phyloP scores from a whole-genome alignment of 1,140 invertebrate genomes.

The Drosophila malerkotliana region DNA sequence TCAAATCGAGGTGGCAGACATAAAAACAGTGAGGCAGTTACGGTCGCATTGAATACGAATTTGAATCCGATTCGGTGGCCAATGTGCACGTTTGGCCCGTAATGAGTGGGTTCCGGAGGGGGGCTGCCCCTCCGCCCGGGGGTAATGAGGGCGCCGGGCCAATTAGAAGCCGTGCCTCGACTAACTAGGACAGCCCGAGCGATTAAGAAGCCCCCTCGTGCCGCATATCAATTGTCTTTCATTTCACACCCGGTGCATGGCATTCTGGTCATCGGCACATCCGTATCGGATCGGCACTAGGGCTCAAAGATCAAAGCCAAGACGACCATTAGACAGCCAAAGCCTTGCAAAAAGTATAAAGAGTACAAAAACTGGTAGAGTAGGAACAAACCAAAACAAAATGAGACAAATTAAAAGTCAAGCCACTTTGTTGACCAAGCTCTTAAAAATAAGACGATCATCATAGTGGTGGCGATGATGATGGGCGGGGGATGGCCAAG shows the following conservation, averaged over 20 bases:
- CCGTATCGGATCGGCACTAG: constrained; percentile 12
- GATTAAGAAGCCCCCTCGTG: not conserved
- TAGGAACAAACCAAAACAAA: constrained; percentile 26
- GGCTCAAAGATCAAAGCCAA: constrained; percentile 30
- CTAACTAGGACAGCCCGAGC: constrained; percentile 4
- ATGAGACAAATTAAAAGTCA: constrained; percentile 41
- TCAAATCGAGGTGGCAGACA: constrained; percentile 8
- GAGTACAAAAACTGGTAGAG: constrained; percentile 3
- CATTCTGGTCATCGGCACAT: not conserved
- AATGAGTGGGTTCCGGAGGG: constrained; percentile 13
- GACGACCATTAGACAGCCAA: constrained; percentile 1
- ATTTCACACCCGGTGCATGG: not conserved
- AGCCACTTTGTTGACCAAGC: constrained; percentile 41
- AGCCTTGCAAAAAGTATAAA: constrained; percentile 15
- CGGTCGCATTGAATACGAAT: constrained; percentile 38
- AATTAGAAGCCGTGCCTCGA: constrained; percentile 46
- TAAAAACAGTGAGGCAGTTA: constrained; percentile 28
- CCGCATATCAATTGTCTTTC: not conserved
- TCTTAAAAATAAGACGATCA: constrained; percentile 17
- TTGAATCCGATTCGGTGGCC: constrained; percentile 22
- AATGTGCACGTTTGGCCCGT: constrained; percentile 36
- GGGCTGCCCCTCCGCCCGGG: not conserved
- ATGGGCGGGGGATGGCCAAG: not conserved
- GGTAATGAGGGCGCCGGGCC: constrained; percentile 42
- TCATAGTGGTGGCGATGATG: not conserved